A percentile compares a stretch with the other conserved stretches of the same genome.
Evolutionary conservation across 2,888 invertebrate species (phyloP).

Genomic region (Iselma pallidipennis): DNA sequence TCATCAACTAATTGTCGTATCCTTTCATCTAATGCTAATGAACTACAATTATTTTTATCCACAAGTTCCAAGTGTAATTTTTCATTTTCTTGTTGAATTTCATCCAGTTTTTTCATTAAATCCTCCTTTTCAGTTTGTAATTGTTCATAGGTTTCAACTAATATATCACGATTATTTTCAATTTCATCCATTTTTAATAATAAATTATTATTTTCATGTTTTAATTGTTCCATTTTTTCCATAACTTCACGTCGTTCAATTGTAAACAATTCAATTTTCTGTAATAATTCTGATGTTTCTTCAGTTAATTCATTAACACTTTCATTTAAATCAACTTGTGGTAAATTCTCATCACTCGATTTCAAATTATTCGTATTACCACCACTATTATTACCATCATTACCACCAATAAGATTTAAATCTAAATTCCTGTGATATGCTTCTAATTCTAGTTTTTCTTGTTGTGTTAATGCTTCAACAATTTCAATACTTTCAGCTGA

Average conservation of each 20-base stretch:
- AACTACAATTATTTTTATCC: neutral
- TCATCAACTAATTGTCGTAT: slow-evolving; percentile 43
- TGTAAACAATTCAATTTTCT: slow-evolving; percentile 70
- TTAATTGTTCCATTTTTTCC: slow-evolving; percentile 68
- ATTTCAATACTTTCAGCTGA: slow-evolving; percentile 78
- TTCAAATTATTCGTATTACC: slow-evolving; percentile 26
- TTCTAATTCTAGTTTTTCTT: slow-evolving; percentile 71
- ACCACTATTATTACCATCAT: slow-evolving; percentile 12
- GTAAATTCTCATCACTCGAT: slow-evolving; percentile 39
- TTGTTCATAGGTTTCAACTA: slow-evolving; percentile 54
- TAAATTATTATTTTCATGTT: slow-evolving; percentile 59
- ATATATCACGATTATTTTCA: slow-evolving; percentile 52
- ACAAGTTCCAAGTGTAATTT: neutral
- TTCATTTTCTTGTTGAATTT: slow-evolving; percentile 41
- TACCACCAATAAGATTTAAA: slow-evolving; percentile 45
- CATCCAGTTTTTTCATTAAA: slow-evolving; percentile 44
- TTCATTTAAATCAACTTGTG: slow-evolving; percentile 58
- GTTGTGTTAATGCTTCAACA: slow-evolving; percentile 70
- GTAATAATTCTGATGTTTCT: slow-evolving; percentile 67
- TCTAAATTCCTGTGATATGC: slow-evolving; percentile 64
- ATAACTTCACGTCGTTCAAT: slow-evolving; percentile 71
- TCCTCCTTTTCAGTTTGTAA: slow-evolving; percentile 57
- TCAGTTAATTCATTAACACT: slow-evolving; percentile 64
- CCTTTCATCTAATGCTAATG: slow-evolving; percentile 38
- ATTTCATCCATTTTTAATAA: slow-evolving; percentile 47